phyloP scores from a whole-genome alignment of 2,797 vertebrate species.

The Manis pentadactyla region DNA sequence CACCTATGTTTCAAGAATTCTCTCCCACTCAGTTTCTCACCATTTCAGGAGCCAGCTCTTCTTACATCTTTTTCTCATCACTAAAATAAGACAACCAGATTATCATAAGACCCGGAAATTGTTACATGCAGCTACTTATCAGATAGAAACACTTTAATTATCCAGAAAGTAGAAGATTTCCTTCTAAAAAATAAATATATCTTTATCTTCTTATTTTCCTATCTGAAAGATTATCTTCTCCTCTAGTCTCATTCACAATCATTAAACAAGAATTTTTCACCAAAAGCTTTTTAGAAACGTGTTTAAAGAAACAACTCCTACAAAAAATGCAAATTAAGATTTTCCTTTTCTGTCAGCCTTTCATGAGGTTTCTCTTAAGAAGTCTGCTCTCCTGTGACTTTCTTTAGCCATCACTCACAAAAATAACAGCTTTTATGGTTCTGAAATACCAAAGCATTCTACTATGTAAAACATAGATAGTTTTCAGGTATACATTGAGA shows the following conservation, averaged over 20 bases:
- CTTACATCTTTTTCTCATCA: conserved; percentile 34
- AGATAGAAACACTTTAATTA: conserved; percentile 76
- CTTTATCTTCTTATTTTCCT: conserved; percentile 75
- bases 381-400: not conserved
- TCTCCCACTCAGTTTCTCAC: not conserved
- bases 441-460: not conserved
- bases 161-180: conserved; percentile 59
- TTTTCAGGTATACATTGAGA: not conserved
- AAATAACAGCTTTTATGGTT: not conserved
- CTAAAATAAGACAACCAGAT: conserved; percentile 68
- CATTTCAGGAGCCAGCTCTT: not conserved
- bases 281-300: not conserved
- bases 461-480: not conserved
- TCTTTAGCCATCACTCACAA: conserved; percentile 6
- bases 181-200: conserved; percentile 70
- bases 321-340: not conserved
- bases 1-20: not conserved
- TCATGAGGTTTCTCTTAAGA: not conserved
- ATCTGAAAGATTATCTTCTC: conserved; percentile 72
- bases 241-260: conserved; percentile 44
- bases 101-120: conserved; percentile 56
- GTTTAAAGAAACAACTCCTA: conserved; percentile 33
- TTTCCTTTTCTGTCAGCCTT: not conserved
- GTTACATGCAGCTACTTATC: conserved; percentile 63
- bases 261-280: conserved; percentile 67